A percentile compares a stretch with the other conserved stretches of the same genome.
These are phyloP conservation scores for Hyposoter didymator DNA, from an alignment of 2,888 invertebrate genomes.

Conservation along the genomic window DNA sequence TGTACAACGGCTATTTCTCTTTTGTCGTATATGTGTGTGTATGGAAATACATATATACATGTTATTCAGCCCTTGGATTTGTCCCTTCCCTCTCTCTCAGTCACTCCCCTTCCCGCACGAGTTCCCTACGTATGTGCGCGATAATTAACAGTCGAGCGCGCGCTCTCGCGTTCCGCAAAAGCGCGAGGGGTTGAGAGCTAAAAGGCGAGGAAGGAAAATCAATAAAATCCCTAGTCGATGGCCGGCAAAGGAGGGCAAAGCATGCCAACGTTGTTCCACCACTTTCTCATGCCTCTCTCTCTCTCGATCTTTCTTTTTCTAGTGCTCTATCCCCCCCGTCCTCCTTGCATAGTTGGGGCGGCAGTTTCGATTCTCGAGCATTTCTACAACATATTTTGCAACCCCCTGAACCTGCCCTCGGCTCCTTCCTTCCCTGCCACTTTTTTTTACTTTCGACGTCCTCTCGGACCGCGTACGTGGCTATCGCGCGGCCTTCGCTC, in stretches of 20 bases:
- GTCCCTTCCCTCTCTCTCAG: slow-evolving; percentile 19
- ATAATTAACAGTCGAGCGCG: slow-evolving; percentile 69
- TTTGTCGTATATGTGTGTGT: slow-evolving; percentile 1
- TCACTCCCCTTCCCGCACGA: slow-evolving; percentile 5
- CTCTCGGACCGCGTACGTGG: slow-evolving; percentile 43
- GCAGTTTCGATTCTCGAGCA: background rate
- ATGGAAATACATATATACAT: background rate
- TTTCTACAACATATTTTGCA: slow-evolving; percentile 20
- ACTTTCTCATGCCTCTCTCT: background rate
- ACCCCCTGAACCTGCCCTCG: background rate
- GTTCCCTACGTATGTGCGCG: slow-evolving; percentile 58
- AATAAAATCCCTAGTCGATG: slow-evolving; percentile 82
- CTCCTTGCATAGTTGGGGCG: slow-evolving; percentile 9
- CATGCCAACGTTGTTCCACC: slow-evolving; percentile 46
- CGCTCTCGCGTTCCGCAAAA: slow-evolving; percentile 66
- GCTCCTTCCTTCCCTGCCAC: slow-evolving; percentile 37
- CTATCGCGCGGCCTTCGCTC: slow-evolving; percentile 44
- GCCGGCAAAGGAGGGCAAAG: slow-evolving; percentile 71
- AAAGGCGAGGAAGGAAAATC: slow-evolving; percentile 78
- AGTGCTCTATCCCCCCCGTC: background rate
- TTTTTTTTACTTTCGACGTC: slow-evolving; percentile 40
- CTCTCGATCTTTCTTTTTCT: background rate
- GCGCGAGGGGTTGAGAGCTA: slow-evolving; percentile 57
- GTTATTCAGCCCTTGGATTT: slow-evolving; percentile 28
- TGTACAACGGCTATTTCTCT: slow-evolving; percentile 39